phyloP scores from a whole-genome alignment of 2,797 vertebrate species.

The Fringilla coelebs region DNA sequence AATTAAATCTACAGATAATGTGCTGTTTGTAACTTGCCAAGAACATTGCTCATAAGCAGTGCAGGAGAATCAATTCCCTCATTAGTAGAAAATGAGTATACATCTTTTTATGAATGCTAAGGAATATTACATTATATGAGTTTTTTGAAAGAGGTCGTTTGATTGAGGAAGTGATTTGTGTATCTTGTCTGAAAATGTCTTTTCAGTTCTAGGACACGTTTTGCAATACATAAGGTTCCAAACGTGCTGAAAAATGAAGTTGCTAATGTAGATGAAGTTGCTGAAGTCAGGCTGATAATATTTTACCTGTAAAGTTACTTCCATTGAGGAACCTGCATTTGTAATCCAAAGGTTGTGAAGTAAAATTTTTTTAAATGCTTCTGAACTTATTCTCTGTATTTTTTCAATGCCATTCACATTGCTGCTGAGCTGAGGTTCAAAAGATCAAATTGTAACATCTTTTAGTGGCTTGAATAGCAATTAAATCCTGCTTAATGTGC shows the following conservation, averaged over 20 bases:
- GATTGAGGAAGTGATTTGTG: background rate
- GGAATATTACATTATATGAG: background rate
- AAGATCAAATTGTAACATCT: background rate
- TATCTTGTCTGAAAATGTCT: background rate
- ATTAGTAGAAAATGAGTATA: conserved; percentile 5
- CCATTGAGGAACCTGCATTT: background rate
- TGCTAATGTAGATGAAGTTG: background rate
- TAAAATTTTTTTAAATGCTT: background rate
- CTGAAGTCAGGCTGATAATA: background rate
- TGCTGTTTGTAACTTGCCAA: conserved; percentile 13
- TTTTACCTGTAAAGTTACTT: background rate
- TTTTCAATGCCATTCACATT: background rate
- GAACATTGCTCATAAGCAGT: background rate
- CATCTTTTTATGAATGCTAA: background rate
- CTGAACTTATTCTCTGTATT: background rate
- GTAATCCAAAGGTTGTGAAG: background rate
- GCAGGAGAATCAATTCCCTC: conserved; percentile 1
- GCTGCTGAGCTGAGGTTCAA: background rate
- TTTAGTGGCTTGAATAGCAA: background rate
- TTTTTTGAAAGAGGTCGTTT: background rate
- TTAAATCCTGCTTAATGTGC: background rate
- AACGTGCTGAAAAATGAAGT: background rate
- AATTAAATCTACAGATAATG: conserved; percentile 21
- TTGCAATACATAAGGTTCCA: background rate
- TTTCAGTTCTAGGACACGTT: background rate